phyloP scores from a whole-genome alignment of 2,888 invertebrate genomes.

The Oscheius sp. region DNA sequence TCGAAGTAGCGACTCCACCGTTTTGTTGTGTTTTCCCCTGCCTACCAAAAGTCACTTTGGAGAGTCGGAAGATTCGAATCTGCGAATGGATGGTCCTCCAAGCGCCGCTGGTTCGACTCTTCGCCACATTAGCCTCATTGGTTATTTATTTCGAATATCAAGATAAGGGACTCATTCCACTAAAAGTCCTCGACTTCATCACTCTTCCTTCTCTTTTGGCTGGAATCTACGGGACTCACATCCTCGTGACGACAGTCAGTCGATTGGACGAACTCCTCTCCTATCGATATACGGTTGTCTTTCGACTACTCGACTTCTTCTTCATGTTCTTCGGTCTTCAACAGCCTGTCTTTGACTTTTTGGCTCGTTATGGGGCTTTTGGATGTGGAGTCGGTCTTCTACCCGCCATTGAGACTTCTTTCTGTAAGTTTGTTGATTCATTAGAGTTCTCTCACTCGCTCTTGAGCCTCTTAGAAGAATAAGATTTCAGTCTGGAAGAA shows the following conservation, averaged over 20 bases:
- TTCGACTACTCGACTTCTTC: slow-evolving; percentile 52
- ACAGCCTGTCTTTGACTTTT: slow-evolving; percentile 65
- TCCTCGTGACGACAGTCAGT: slow-evolving; percentile 66
- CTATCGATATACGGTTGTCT: slow-evolving; percentile 63
- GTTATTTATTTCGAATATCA: slow-evolving; percentile 66
- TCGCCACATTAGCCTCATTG: slow-evolving; percentile 64
- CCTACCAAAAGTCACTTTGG: slow-evolving; percentile 62
- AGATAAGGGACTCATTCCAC: slow-evolving; percentile 56
- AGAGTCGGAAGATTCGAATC: slow-evolving; percentile 58
- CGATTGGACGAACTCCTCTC: slow-evolving; percentile 62
- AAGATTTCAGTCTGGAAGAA: slow-evolving; percentile 69
- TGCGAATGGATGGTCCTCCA: slow-evolving; percentile 66
- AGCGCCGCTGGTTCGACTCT: slow-evolving; percentile 58
- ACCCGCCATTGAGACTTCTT: slow-evolving; percentile 51
- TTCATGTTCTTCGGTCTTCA: slow-evolving; percentile 61
- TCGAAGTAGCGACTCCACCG: slow-evolving; percentile 62
- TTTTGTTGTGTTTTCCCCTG: slow-evolving; percentile 68
- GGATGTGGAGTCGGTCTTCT: slow-evolving; percentile 49
- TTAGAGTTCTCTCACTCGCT: neutral
- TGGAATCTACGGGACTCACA: slow-evolving; percentile 69
- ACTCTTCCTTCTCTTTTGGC: slow-evolving; percentile 63
- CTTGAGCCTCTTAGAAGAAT: too few relatives aligned
- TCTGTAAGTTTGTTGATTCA: slow-evolving; percentile 43
- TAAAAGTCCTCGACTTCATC: slow-evolving; percentile 66
- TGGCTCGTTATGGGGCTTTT: slow-evolving; percentile 58